Percentiles rank a stretch among this genome's conserved stretches.
Conservation (phyloP, 2,113 vertebrate genomes). For the Syrrhaptes paradoxus region DNA sequence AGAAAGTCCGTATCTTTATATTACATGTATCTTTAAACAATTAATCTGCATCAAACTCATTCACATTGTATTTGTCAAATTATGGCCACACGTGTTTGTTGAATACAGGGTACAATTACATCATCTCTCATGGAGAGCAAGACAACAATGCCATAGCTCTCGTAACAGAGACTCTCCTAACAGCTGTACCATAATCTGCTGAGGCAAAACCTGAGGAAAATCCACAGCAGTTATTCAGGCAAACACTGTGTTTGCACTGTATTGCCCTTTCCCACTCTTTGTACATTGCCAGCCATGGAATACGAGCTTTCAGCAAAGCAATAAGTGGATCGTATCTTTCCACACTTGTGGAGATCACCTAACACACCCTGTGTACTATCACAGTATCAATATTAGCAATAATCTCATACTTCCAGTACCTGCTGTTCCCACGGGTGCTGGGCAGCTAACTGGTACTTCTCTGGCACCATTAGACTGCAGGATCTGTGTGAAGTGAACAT, state of each 20-base stretch:
- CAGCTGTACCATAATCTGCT: neutral
- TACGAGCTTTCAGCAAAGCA: neutral
- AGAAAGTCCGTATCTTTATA: neutral
- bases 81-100: neutral
- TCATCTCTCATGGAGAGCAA: neutral
- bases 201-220: neutral
- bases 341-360: neutral
- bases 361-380: neutral
- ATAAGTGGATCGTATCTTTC: neutral
- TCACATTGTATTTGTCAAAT: neutral
- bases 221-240: neutral
- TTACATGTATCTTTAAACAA: neutral
- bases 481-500: neutral
- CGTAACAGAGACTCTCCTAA: neutral
- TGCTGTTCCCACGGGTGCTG: neutral
- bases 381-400: neutral
- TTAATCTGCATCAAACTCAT: neutral
- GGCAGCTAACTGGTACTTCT: neutral
- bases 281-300: neutral
- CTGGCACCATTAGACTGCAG: neutral
- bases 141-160: neutral
- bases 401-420: neutral
- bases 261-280: neutral
- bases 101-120: neutral
- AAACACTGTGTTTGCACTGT: neutral